Base-by-base conservation (phyloP, 2,797 vertebrate genomes). In the Rhinichthys osculus region DNA sequence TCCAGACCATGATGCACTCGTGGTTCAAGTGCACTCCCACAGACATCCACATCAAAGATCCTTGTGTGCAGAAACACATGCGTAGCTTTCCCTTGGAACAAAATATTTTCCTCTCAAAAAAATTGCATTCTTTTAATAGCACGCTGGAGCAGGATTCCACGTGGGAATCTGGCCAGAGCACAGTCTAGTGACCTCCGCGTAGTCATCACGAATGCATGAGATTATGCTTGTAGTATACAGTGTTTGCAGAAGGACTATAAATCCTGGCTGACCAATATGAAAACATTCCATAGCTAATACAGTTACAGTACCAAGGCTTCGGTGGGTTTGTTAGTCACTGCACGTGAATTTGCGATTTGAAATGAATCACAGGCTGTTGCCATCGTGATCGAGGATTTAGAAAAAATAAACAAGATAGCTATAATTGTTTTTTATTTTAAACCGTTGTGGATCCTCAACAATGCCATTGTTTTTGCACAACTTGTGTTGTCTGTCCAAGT, bases 21-120 rank as follows among this genome's bases (percentile, higher is more conserved):
- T 72, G 72, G 91, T 76, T 83, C 89, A 93, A 92, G 91, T 90
- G 90, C 92, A 88, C 91, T 91, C 91, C 91, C 92, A 93, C 91
- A 90, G 88, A 88, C 77, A 85, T 86, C 93, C 92, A 94, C 93
- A 94, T 93, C 91, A 94, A 92, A 94, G 89, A 83, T 70, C 80
- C 78, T 90, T 85, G 85, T 73, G 88, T 81, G 76, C 89, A 82
- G 76, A 88, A 87, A 80, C 84, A 79, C 92, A 92, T 86, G 89
- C 82, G 77, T 86, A 89, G 88, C 90, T 90, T 85, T 54, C 78
- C 50, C 72, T 81, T 69, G 73, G 40, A 90, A 85, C 70, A 67
- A 80, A 87, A 77, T 4, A 83, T 89, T 91, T 90, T 85, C 90
- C 89, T 85, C 88, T 89, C 86, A 78, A 90, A 87, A 88, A 91